phyloP scores from a whole-genome alignment of 2,113 vertebrate genomes.

The Circaetus gallicus region DNA sequence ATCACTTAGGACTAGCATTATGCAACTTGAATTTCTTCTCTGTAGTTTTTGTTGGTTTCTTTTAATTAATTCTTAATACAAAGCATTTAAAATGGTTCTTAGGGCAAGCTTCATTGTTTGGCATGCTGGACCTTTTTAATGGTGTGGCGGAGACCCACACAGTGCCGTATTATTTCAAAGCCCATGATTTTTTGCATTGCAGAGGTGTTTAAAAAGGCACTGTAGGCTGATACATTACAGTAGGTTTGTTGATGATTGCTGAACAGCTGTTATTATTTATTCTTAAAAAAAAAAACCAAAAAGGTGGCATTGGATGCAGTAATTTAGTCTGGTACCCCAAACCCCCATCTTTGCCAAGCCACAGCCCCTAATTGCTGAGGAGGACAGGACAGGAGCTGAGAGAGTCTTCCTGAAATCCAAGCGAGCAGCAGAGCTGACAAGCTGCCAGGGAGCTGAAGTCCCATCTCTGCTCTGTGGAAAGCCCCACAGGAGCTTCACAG shows the following conservation, averaged over 20 bases:
- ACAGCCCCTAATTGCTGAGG: neutral
- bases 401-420: neutral
- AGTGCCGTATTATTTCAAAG: neutral
- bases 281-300: neutral
- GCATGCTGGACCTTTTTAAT: neutral
- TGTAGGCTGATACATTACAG: neutral
- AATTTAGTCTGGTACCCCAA: neutral
- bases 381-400: neutral
- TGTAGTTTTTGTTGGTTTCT: neutral
- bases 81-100: neutral
- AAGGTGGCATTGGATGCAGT: neutral
- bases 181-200: neutral
- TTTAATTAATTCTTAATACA: neutral
- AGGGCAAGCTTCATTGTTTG: neutral
- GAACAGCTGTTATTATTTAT: neutral
- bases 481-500: neutral
- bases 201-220: neutral
- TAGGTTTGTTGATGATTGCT: neutral
- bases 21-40: neutral
- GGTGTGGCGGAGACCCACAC: neutral
- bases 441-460: neutral
- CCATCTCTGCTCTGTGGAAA: neutral
- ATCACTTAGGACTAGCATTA: neutral
- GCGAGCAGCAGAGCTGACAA: neutral
- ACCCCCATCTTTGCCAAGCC: fast-evolving